Conservation (phyloP, 2,797 vertebrate species). For the Rhynchonycteris naso region DNA sequence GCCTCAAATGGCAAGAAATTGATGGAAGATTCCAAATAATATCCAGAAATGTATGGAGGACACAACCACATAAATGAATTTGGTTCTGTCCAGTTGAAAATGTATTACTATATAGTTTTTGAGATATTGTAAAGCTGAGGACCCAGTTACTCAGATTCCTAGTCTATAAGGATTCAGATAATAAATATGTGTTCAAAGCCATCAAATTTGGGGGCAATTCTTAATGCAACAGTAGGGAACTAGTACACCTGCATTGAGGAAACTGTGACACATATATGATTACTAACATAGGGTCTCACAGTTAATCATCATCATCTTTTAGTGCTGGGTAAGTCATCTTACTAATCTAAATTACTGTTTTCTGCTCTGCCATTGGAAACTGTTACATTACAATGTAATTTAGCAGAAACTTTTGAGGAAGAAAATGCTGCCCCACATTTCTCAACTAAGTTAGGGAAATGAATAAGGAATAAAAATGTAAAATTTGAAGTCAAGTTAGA, state of each 20-base stretch:
- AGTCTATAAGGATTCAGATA: not conserved
- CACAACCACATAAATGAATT: not conserved
- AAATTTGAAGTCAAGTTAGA: not conserved
- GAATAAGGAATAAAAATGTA: not conserved
- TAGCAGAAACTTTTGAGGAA: not conserved
- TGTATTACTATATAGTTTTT: not conserved
- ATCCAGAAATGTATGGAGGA: not conserved
- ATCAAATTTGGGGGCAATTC: not conserved
- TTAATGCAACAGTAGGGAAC: not conserved
- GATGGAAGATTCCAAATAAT: not conserved
- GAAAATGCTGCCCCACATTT: not conserved
- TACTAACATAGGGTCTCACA: not conserved
- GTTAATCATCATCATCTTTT: not conserved
- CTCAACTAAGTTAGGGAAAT: not conserved
- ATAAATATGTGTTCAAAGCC: not conserved
- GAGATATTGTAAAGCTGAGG: not conserved
- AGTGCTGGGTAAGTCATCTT: not conserved
- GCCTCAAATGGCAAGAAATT: not conserved
- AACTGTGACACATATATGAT: not conserved
- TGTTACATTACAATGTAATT: not conserved
- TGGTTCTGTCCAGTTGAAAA: not conserved
- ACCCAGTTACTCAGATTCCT: not conserved
- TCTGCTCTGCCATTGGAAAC: not conserved
- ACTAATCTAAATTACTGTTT: conserved; percentile 3
- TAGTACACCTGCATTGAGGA: not conserved